phyloP scores from a whole-genome alignment of 2,888 invertebrate genomes.

The Oligia fasciuncula region DNA sequence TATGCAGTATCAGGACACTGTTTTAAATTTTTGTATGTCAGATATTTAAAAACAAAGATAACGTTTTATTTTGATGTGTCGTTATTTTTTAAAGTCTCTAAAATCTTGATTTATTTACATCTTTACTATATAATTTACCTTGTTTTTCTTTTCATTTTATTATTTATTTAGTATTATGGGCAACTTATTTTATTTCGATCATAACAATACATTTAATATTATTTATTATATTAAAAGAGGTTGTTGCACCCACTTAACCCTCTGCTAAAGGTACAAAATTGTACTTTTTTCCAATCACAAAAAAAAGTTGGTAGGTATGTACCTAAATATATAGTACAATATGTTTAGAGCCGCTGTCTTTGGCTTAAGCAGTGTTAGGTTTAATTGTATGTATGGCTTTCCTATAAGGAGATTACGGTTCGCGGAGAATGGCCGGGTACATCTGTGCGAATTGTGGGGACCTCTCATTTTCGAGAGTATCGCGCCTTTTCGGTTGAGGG shows the following conservation, averaged over 20 bases:
- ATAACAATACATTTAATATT: not conserved
- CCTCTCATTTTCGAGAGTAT: conserved; percentile 50
- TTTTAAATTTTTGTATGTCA: not conserved
- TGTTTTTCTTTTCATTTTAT: not conserved
- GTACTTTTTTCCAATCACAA: not conserved
- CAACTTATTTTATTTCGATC: not conserved
- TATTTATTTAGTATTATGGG: not conserved
- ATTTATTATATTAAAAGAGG: too few relatives aligned
- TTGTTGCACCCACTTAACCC: not conserved
- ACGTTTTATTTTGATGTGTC: conserved; percentile 1
- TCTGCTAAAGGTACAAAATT: not conserved
- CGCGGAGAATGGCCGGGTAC: conserved; percentile 57
- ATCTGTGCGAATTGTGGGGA: conserved; percentile 60
- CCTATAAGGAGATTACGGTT: conserved; percentile 69
- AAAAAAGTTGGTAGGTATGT: not conserved
- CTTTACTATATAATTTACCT: not conserved
- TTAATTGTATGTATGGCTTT: conserved; percentile 77
- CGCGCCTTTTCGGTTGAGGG: conserved; percentile 47
- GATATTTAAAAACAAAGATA: not conserved
- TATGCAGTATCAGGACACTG: not conserved
- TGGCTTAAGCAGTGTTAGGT: conserved; percentile 68
- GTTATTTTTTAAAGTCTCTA: not conserved
- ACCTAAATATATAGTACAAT: conserved; percentile 3
- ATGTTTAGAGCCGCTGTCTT: conserved; percentile 52
- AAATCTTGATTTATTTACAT: not conserved